phyloP scores from a whole-genome alignment of 2,888 invertebrate species.

The Chelonus formosanus region DNA sequence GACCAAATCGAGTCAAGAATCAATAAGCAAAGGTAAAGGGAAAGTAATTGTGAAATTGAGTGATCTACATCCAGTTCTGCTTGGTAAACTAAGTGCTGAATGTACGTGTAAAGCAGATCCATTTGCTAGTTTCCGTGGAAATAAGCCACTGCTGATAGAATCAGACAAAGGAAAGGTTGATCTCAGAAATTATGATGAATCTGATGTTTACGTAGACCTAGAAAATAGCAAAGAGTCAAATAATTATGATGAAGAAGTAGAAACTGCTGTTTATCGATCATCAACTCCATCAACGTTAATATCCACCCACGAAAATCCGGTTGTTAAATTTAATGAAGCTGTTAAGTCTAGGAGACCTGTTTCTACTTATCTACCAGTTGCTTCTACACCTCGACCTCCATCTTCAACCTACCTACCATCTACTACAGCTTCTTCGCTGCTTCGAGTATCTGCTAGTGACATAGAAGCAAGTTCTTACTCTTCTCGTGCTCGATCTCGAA shows the following conservation, averaged over 20 bases:
- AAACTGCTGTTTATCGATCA: constrained; percentile 17
- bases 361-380: constrained; percentile 34
- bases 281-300: constrained; percentile 12
- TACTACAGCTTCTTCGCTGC: constrained; percentile 22
- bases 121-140: constrained; percentile 53
- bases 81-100: constrained; percentile 77
- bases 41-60: constrained; percentile 74
- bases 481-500: constrained; percentile 33
- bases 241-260: constrained; percentile 36
- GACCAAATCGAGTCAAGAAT: constrained; percentile 26
- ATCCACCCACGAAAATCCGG: constrained; percentile 34
- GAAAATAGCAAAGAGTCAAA: constrained; percentile 45
- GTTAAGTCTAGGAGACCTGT: constrained; percentile 34
- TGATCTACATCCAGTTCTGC: constrained; percentile 76
- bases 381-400: constrained; percentile 26
- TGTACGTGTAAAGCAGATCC: constrained; percentile 71
- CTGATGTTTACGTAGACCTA: constrained; percentile 59
- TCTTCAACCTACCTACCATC: constrained; percentile 27
- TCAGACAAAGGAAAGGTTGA: constrained; percentile 58
- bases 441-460: constrained; percentile 30
- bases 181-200: constrained; percentile 60
- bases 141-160: constrained; percentile 49
- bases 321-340: constrained; percentile 33
- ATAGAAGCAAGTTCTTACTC: constrained; percentile 29
- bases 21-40: constrained; percentile 57